phyloP scores from a whole-genome alignment of 2,797 vertebrate genomes.

The Gymnodraco acuticeps region DNA sequence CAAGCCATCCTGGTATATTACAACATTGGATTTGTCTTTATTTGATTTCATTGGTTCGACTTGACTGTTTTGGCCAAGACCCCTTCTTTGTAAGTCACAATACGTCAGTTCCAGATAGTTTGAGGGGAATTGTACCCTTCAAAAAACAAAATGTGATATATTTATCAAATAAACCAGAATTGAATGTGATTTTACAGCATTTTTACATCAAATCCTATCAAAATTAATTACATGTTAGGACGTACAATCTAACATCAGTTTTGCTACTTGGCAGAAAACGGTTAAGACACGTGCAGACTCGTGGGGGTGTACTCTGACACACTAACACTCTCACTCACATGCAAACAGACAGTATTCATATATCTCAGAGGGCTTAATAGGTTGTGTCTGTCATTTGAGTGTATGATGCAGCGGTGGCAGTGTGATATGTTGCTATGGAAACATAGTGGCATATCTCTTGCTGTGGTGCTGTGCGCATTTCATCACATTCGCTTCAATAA shows the following conservation, averaged over 20 bases:
- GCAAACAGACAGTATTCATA: conserved; percentile 72
- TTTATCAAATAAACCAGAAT: conserved; percentile 16
- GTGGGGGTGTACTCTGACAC: conserved; percentile 39
- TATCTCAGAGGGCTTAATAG: conserved; percentile 74
- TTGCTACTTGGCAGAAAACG: conserved; percentile 42
- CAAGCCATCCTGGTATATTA: background rate
- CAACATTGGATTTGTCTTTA: background rate
- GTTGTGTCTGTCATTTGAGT: conserved; percentile 80
- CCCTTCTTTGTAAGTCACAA: background rate
- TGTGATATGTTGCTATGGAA: conserved; percentile 81
- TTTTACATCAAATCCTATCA: conserved; percentile 31
- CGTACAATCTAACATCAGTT: conserved; percentile 29
- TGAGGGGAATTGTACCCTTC: background rate
- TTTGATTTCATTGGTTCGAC: background rate
- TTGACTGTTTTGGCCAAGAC: background rate
- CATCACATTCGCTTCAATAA: conserved; percentile 70
- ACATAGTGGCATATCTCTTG: conserved; percentile 72
- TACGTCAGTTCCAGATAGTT: background rate
- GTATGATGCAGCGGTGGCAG: conserved; percentile 74
- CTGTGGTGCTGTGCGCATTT: conserved; percentile 61
- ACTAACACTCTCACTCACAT: conserved; percentile 54
- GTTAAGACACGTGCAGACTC: conserved; percentile 19
- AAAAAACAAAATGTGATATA: conserved; percentile 13
- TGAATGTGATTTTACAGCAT: conserved; percentile 12
- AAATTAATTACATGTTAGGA: conserved; percentile 29